A percentile compares a stretch with the other conserved stretches of the same genome.
Conservation (phyloP, 2,113 vertebrate species). For the zebrafish (Danio rerio) region GRCz12tu NC_133200.1:25040501-25041000, state of each 20-base stretch:
- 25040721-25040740: slow-evolving; percentile 68
- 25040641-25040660: slow-evolving; percentile 78
- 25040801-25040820: slow-evolving; percentile 42
- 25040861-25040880: slow-evolving; percentile 28
- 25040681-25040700: slow-evolving; percentile 77
- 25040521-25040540: slow-evolving; percentile 29
- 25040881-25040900: slow-evolving; percentile 39
- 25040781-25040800: slow-evolving; percentile 45
- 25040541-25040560: slow-evolving; percentile 56
- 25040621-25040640: slow-evolving; percentile 64
- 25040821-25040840: slow-evolving; percentile 18
- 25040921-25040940: slow-evolving; percentile 13
- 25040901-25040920: slow-evolving; percentile 26
- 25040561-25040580: slow-evolving; percentile 63
- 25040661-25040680: slow-evolving; percentile 77
- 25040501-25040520: slow-evolving; percentile 34
- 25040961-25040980: slow-evolving; percentile 1
- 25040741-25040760: slow-evolving; percentile 47
- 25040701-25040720: slow-evolving; percentile 72
- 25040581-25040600: slow-evolving; percentile 80
- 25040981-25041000: background rate
- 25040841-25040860: background rate
- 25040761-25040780: slow-evolving; percentile 35
- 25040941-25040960: slow-evolving; percentile 20
- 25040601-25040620: slow-evolving; percentile 71